Conservation (phyloP, 2,797 vertebrate species). For the Xerus rutilus region DNA sequence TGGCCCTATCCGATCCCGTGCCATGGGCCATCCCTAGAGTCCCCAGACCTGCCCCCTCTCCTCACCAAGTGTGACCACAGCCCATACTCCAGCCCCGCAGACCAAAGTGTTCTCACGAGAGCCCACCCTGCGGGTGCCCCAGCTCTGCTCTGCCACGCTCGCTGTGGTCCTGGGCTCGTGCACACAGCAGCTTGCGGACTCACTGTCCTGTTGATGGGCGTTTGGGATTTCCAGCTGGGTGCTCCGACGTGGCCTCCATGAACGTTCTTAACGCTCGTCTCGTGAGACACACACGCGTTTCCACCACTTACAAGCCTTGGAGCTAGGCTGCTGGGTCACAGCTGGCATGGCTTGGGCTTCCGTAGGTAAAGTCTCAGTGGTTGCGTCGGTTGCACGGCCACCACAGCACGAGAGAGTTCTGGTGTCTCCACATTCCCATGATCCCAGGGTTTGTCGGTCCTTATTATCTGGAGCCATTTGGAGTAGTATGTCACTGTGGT, state of each 20-base stretch:
- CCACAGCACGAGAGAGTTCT: rapidly evolving
- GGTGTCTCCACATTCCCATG: rapidly evolving
- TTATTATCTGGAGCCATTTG: not conserved
- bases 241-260: too few relatives aligned
- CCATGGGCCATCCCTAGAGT: too few relatives aligned
- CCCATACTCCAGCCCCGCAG: too few relatives aligned
- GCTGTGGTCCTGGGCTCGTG: not conserved
- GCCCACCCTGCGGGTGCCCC: too few relatives aligned
- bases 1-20: too few relatives aligned
- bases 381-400: not conserved
- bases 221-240: too few relatives aligned
- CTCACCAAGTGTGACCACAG: too few relatives aligned
- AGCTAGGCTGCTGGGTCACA: rapidly evolving
- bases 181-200: rapidly evolving
- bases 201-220: rapidly evolving
- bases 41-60: too few relatives aligned
- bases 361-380: rapidly evolving
- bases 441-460: rapidly evolving
- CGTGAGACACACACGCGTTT: rapidly evolving
- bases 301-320: rapidly evolving
- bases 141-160: too few relatives aligned
- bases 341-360: rapidly evolving
- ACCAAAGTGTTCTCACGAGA: too few relatives aligned
- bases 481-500: not conserved
- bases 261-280: rapidly evolving